phyloP scores from a whole-genome alignment of 2,113 vertebrate species.

The Ptyas mucosa region DNA sequence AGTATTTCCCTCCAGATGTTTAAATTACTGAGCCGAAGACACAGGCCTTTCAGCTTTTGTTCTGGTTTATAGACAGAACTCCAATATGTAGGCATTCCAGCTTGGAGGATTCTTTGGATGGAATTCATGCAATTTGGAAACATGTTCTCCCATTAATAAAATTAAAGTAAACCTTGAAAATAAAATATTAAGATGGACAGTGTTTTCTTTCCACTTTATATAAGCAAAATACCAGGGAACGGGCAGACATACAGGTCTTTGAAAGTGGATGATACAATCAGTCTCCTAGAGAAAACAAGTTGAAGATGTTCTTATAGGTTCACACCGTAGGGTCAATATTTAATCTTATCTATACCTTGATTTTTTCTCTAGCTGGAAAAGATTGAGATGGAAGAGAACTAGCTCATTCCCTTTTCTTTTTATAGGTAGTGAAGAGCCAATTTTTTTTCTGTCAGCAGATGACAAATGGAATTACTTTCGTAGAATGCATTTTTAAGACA shows the following conservation, averaged over 20 bases:
- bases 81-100: neutral
- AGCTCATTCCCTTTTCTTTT: slow-evolving; percentile 25
- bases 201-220: neutral
- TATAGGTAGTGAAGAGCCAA: slow-evolving; percentile 41
- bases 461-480: slow-evolving; percentile 45
- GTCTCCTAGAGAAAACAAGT: neutral
- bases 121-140: neutral
- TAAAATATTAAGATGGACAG: neutral
- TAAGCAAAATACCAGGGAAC: neutral
- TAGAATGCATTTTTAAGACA: slow-evolving; percentile 37
- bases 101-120: neutral
- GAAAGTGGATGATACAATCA: neutral
- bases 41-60: neutral
- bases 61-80: neutral
- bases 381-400: neutral
- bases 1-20: slow-evolving; percentile 3
- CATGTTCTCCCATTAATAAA: neutral
- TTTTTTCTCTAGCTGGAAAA: slow-evolving; percentile 24
- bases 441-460: slow-evolving; percentile 41
- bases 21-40: slow-evolving; percentile 2
- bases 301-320: neutral
- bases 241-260: too few relatives aligned
- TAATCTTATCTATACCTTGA: slow-evolving; percentile 1
- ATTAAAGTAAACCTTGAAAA: neutral
- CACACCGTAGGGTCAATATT: neutral